Conservation (phyloP, 64 coral and sea anemone species). For the Exaiptasia diaphana region DNA sequence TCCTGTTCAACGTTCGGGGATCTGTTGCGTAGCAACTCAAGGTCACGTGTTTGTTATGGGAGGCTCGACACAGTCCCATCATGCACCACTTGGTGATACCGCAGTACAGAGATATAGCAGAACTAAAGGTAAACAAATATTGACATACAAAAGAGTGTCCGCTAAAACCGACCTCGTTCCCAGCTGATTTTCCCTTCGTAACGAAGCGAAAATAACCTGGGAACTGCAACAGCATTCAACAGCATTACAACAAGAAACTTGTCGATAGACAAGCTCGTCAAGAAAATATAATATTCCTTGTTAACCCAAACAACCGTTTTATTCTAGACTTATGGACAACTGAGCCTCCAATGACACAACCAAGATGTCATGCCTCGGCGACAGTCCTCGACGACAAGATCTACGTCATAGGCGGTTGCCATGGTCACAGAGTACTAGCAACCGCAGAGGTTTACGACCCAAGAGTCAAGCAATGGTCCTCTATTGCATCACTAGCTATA, state of each 20-base stretch:
- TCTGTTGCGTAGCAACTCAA: slow-evolving; percentile 15
- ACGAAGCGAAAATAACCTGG: too few species aligned
- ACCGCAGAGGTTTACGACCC: slow-evolving; percentile 44
- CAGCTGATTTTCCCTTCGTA: too few species aligned
- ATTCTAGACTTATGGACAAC: slow-evolving; percentile 32
- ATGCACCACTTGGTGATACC: neutral
- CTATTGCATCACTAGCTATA: slow-evolving; percentile 9
- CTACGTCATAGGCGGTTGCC: slow-evolving; percentile 40
- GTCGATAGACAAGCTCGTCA: too few species aligned
- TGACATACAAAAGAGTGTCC: too few species aligned
- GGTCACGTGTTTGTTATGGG: slow-evolving; percentile 31
- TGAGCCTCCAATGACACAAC: slow-evolving; percentile 42
- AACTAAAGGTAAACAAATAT: neutral
- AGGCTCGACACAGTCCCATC: slow-evolving; percentile 10
- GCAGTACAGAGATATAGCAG: slow-evolving; percentile 19
- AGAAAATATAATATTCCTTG: too few species aligned
- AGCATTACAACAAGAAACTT: too few species aligned
- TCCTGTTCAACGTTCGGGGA: neutral
- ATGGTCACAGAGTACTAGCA: neutral
- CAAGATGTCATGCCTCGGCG: slow-evolving; percentile 3
- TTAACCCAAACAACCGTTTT: neutral
- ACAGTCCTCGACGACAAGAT: slow-evolving; percentile 13
- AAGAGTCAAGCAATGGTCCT: slow-evolving; percentile 15
- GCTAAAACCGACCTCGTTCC: too few species aligned
- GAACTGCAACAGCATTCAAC: too few species aligned